Evolutionary conservation across 2,888 invertebrate species (phyloP), one percentile per base, ranked within the genome.

Genomic region (Pandemis corylana): DNA sequence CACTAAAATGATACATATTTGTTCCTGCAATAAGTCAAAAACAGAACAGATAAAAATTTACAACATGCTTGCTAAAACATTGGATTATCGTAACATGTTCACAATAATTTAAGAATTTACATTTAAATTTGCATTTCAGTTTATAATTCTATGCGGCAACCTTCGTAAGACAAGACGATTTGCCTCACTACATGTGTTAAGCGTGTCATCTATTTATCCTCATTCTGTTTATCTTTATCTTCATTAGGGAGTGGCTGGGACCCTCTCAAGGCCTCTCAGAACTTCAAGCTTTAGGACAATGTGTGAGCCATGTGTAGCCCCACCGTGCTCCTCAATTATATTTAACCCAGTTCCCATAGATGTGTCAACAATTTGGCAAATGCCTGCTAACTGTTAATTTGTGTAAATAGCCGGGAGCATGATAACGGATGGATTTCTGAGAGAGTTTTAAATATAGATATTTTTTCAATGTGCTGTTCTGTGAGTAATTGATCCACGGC

Each of bases 161-260:
- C 20, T 7, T 59, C 59, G 0, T 59, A 12, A 20, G 12, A 28
- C 5, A 28, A 59, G 59, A 59, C 59, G 28, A 59, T 28, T 59
- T 59, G 28, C 59, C 12, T 59, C 59, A 59, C 28, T 9, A 59
- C 59, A 59, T 28, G 28, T 59, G 59, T 59, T 59, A 59, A 59
- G 28, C 28, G 28, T 59, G 59, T 28, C 28, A 59, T 28, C 59
- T 59, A 59, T 59, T 59, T 59, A 59, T 59, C 59, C 59, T 59
- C 59, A 59, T 59, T 59, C 28, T 59, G 59, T 59, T 59, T 59
- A 59, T 59, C 59, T 59, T 59, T 28, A 59, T 59, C 59, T 59
- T 59, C 59, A 59, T 59, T 59, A 28, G 59, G 28, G 12, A 28
- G 59, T 15, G 59, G 12, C 28, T 1, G 28, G 12, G 59, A 59